phyloP scores from a whole-genome alignment of 64 coral and sea anemone species.

The Stichodactyla helianthus region DNA sequence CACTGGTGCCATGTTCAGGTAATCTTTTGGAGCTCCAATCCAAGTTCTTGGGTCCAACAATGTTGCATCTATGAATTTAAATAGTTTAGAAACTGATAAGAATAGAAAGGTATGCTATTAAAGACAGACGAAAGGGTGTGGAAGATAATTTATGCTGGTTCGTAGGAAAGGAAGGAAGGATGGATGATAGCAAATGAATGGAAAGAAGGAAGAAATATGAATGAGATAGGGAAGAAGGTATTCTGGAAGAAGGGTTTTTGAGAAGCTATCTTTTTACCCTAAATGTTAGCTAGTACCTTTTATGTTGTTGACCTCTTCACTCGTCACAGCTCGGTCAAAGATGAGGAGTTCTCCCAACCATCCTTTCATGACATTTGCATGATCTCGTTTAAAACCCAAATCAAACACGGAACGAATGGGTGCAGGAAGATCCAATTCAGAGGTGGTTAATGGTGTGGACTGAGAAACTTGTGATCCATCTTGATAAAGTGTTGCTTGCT shows the following conservation, averaged over 20 bases:
- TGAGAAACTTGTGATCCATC: not conserved
- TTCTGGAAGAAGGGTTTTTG: too few relatives aligned
- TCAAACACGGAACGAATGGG: not conserved
- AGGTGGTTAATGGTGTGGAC: not conserved
- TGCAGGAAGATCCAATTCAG: not conserved
- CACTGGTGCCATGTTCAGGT: not conserved
- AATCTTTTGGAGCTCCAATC: not conserved
- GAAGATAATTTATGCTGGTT: too few relatives aligned
- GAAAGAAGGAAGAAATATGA: too few relatives aligned
- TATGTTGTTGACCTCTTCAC: not conserved
- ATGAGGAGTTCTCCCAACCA: not conserved
- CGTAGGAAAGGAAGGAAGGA: too few relatives aligned
- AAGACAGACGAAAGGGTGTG: too few relatives aligned
- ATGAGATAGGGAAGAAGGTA: too few relatives aligned
- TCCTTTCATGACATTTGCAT: not conserved
- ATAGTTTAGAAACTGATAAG: not conserved
- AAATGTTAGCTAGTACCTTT: not conserved
- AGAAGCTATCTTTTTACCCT: too few relatives aligned
- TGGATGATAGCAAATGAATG: too few relatives aligned
- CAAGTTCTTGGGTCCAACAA: not conserved
- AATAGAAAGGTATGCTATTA: too few relatives aligned
- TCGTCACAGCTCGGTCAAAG: not conserved
- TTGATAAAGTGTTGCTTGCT: not conserved
- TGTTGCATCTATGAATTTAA: not conserved
- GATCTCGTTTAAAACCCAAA: not conserved